Evolutionary conservation across 2,797 vertebrate genomes (phyloP).

Genomic region (Amazona finschi): DNA sequence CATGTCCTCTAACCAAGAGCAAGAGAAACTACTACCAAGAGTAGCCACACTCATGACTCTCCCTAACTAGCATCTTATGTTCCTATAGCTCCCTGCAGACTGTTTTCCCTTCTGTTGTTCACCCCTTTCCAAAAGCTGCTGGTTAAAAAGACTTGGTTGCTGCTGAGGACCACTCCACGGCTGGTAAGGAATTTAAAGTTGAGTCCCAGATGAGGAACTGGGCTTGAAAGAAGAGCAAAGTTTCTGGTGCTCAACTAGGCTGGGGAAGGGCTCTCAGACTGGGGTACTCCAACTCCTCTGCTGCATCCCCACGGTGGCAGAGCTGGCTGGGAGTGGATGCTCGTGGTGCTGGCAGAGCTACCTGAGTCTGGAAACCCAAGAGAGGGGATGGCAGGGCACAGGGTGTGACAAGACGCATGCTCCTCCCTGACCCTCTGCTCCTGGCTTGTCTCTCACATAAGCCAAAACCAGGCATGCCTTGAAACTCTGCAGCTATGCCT

Average conservation of each 20-base stretch:
- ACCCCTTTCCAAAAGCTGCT: not conserved
- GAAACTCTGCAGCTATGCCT: not conserved
- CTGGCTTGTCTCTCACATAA: not conserved
- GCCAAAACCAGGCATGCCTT: not conserved
- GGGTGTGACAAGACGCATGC: not conserved
- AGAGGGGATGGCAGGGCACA: not conserved
- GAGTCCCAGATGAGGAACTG: not conserved
- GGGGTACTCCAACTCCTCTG: not conserved
- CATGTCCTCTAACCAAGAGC: not conserved
- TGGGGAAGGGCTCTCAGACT: not conserved
- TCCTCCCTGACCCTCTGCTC: not conserved
- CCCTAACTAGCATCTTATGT: fast-evolving
- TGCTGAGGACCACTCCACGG: not conserved
- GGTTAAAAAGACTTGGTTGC: not conserved
- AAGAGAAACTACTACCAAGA: not conserved
- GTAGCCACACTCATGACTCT: not conserved
- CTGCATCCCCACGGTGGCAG: not conserved
- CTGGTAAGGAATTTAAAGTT: not conserved
- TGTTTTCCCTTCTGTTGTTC: not conserved
- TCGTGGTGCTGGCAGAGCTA: not conserved
- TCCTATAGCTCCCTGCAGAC: not conserved
- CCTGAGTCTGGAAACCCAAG: not conserved
- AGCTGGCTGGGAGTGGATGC: fast-evolving
- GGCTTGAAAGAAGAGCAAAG: not conserved
- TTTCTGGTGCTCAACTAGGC: not conserved